A percentile compares a stretch with the other conserved stretches of the same genome.
Conservation (phyloP, 2,888 invertebrate species). For the Brenthis ino region DNA sequence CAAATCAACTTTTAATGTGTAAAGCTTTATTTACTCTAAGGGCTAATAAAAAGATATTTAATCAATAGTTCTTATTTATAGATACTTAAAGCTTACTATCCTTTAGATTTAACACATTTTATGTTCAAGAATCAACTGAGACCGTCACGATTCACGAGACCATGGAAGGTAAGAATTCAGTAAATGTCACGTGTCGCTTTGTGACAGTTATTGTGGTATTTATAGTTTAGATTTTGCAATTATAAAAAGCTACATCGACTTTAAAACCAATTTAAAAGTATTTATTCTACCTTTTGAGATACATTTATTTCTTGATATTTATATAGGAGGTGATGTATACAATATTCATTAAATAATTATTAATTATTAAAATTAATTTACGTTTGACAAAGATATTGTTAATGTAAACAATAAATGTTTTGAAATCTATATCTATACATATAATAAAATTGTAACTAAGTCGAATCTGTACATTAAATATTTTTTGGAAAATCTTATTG, state of each 20-base stretch:
- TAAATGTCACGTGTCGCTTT: slow-evolving; percentile 13
- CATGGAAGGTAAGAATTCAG: slow-evolving; percentile 2
- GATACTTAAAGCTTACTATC: neutral
- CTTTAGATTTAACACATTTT: neutral
- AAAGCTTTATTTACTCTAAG: neutral
- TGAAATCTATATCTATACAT: too few species aligned
- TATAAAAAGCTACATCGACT: neutral
- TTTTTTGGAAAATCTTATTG: too few species aligned
- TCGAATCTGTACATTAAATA: too few species aligned
- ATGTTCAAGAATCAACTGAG: neutral
- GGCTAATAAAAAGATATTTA: neutral
- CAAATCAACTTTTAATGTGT: neutral
- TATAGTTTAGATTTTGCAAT: neutral
- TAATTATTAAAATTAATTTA: too few species aligned
- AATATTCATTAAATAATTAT: too few species aligned
- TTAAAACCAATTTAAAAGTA: too few species aligned
- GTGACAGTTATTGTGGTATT: neutral
- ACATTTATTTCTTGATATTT: too few species aligned
- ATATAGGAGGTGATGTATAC: too few species aligned
- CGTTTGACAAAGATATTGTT: too few species aligned
- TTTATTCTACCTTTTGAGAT: too few species aligned
- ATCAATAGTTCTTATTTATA: neutral
- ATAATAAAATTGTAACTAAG: too few species aligned
- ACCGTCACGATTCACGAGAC: slow-evolving; percentile 10
- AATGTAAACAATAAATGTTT: too few species aligned